Base-by-base conservation (phyloP, 2,888 invertebrate genomes). In the Hypomecis punctinalis region DNA sequence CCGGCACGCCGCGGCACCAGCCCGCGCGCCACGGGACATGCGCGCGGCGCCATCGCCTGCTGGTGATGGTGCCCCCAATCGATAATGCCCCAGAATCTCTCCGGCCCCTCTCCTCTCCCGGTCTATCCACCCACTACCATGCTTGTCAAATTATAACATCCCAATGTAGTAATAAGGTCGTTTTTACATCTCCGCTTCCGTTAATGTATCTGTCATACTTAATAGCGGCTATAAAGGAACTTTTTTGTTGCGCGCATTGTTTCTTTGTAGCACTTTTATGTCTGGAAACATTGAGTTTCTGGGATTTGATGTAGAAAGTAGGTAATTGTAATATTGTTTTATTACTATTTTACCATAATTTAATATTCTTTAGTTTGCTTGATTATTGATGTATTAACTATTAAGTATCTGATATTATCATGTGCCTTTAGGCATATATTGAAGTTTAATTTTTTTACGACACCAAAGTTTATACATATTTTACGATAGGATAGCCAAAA, bases 71-170 rank as follows among this genome's bases (percentile, higher is more conserved):
- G 82, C 82, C 61, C 65, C 65, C 81, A 90, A 92, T 93, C 92
- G 89, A 92, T 91, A 91, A 83, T 80, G 82, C 83, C 87, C 89
- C 90, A 89, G 85, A 86, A 88, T 88, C 88, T 83, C 80, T 75
- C 81, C 79, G 78, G 74, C 89, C 84, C 83, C 86, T 81, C 84
- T 76, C 83, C 84, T 84, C 86, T 85, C 84, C 81, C 82, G 65
- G 43, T 48, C 51, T 52, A 60, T 76, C 77, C 73, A 82, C 80
- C 81, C 81, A 78, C 60, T 52, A 56, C 82, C 84, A 85, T 80
- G 79, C 80, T 82, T 83, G 80, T 84, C 87, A 90, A 89, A 91
- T 89, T 89, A 89, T 90, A 88, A 85, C 90, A 87, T 88, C 84
- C 84, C 80, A 84, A 82, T 86, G 81, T 85, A 86, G 88, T 84